Evolutionary conservation across 2,888 invertebrate species (phyloP).

Genomic region (Spisula subtruncata): DNA sequence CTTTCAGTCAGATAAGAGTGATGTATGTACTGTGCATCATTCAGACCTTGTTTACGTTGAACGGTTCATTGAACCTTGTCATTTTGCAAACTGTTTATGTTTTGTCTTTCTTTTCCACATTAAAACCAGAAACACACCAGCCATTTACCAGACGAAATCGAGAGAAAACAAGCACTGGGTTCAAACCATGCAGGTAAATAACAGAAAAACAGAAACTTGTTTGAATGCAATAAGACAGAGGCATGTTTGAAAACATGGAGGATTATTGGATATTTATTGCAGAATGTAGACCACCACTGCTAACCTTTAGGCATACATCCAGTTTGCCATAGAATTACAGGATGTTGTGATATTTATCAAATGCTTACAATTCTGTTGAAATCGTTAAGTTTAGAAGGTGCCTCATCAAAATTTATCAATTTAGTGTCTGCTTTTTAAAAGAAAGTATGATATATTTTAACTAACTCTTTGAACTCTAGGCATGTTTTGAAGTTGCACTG

Average conservation of each 20-base stretch:
- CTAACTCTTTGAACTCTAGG: background rate
- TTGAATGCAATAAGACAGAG: background rate
- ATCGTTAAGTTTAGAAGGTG: background rate
- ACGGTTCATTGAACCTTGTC: too few relatives aligned
- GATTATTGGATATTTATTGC: slow-evolving; percentile 13
- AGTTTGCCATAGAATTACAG: slow-evolving; percentile 1
- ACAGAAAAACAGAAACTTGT: slow-evolving; percentile 17
- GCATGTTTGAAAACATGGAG: background rate
- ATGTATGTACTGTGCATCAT: too few relatives aligned
- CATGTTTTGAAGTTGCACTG: too few relatives aligned
- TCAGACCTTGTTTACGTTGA: too few relatives aligned
- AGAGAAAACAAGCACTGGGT: background rate
- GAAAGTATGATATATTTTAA: background rate
- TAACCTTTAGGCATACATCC: slow-evolving; percentile 10
- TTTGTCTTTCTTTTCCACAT: slow-evolving; percentile 4
- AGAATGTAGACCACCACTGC: slow-evolving; percentile 12
- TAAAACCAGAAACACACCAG: background rate
- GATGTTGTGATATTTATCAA: slow-evolving; percentile 23
- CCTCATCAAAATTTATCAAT: background rate
- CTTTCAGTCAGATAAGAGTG: too few relatives aligned
- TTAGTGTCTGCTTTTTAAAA: background rate
- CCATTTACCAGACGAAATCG: background rate
- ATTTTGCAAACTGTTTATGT: background rate
- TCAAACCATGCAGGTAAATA: background rate
- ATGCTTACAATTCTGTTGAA: slow-evolving; percentile 9